Percentiles rank a stretch among this genome's conserved stretches.
phyloP scores from a whole-genome alignment of 2,888 invertebrate species.

The Gibbula magus region DNA sequence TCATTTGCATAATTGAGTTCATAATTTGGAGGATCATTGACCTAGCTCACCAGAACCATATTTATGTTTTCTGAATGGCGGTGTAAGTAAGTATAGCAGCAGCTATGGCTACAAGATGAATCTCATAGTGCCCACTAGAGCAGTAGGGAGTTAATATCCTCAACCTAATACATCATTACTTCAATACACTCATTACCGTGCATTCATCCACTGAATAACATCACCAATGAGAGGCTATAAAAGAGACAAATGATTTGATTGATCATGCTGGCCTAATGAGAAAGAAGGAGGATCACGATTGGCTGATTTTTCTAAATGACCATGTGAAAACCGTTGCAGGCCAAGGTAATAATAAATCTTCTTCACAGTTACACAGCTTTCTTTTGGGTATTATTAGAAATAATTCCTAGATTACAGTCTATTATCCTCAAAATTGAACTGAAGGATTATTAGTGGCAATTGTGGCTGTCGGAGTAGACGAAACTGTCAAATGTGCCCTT shows the following conservation, averaged over 20 bases:
- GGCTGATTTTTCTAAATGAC: neutral
- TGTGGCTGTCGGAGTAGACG: no score
- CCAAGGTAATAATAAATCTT: neutral
- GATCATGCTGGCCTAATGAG: neutral
- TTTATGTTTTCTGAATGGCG: no score
- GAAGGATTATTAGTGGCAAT: no score
- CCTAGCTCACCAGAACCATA: no score
- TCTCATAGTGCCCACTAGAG: neutral
- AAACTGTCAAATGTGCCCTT: no score
- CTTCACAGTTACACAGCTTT: neutral
- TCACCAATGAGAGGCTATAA: neutral
- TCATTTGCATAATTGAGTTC: no score
- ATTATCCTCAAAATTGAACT: neutral
- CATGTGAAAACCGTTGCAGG: neutral
- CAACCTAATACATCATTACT: neutral
- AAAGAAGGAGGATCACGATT: neutral
- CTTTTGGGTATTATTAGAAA: neutral
- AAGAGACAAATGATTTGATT: conserved; percentile 5
- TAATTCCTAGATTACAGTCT: neutral
- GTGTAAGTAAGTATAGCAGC: no score
- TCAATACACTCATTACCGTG: no score
- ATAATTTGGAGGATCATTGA: no score
- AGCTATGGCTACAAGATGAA: no score
- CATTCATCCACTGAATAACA: no score
- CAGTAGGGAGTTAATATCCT: neutral